Evolutionary conservation across 2,888 invertebrate species (phyloP), one percentile per base, ranked within the genome.

Genomic region (Dryobota labecula): DNA sequence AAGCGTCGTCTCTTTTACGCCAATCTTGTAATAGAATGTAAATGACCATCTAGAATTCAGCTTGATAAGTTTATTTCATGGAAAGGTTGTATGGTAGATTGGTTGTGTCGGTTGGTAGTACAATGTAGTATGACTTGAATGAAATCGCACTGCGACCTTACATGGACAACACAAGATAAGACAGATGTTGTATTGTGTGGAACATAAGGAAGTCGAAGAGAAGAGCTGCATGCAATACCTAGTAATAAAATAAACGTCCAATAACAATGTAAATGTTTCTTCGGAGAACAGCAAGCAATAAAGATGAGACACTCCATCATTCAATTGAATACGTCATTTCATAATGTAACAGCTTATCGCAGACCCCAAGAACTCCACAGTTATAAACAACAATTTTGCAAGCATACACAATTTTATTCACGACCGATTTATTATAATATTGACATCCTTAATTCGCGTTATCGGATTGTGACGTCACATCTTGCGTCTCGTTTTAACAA

Each of bases 401-500:
- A 63, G n/a, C 47, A 36, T 33, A 63, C 36, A 68, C n/a, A 57
- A 73, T 66, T 53, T 75, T 78, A 57, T 73, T 69, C 57, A 51
- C 33, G 7, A 70, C 68, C 47, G 72, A 78, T 80, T 75, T 71
- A 71, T 76, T 76, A 60, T 63, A 71, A 69, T 67, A 76, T 82
- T 66, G 76, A 75, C 80, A 82, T 84, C 81, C 77, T 82, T 83
- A 83, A 85, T 85, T 77, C 68, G 56, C 70, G 78, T 83, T 86
- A 88, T 87, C 82, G 76, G 62, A 75, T 80, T 76, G 80, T 91
- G 90, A 90, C 88, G 89, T 88, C 84, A 87, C 78, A 78, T 70
- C 69, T 64, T 78, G 84, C 75, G 84, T 90, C 90, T 87, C 87
- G 84, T 86, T 93, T 89, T 76, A 76, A 75, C 82, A 64, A 80